Evolutionary conservation across 2,888 invertebrate genomes (phyloP).

Genomic region (Platycnemis pennipes): DNA sequence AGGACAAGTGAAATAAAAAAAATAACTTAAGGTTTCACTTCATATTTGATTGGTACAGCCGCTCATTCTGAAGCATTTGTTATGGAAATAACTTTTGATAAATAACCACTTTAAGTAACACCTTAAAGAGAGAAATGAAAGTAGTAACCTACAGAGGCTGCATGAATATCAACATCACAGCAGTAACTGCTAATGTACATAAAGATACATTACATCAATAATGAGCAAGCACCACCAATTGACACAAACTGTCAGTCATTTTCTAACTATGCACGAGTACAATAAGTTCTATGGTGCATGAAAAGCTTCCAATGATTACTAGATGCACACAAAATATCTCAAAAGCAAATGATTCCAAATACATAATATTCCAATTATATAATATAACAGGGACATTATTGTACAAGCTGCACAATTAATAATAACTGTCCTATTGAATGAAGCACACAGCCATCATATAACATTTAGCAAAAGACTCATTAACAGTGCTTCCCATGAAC

Average conservation of each 20-base stretch:
- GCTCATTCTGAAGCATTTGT: not conserved
- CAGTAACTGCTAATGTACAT: not conserved
- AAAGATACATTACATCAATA: not conserved
- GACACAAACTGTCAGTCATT: not conserved
- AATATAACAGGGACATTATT: not conserved
- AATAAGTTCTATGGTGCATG: not conserved
- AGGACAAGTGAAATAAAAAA: no score
- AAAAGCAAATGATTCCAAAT: not conserved
- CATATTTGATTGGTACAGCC: no score
- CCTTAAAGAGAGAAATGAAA: not conserved
- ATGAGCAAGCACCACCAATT: not conserved
- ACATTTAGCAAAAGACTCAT: conserved; percentile 6
- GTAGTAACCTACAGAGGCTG: not conserved
- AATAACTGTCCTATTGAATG: not conserved
- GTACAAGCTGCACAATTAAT: not conserved
- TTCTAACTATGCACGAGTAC: not conserved
- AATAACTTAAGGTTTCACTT: no score
- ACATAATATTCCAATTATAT: not conserved
- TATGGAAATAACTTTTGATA: not conserved
- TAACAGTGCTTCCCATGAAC: not conserved
- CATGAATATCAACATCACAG: not conserved
- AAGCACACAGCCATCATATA: conserved; percentile 44
- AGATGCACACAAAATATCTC: not conserved
- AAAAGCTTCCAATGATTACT: not conserved
- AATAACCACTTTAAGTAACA: not conserved